phyloP scores from a whole-genome alignment of 1,140 invertebrate species.

The Pogonognathellus flavescens region DNA sequence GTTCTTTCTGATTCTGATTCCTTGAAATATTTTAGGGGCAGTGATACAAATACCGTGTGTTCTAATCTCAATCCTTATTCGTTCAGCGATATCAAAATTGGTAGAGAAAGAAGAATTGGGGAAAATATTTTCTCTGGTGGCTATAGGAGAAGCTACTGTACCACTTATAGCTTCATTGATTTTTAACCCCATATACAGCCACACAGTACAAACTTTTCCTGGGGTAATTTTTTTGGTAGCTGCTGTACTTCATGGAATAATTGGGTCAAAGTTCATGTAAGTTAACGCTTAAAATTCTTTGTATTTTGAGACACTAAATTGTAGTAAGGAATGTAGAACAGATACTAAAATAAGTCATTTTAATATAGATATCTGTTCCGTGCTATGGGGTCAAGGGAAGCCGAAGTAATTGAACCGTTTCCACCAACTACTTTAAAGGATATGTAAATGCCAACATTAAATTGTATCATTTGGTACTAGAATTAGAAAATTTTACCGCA shows the following conservation, averaged over 20 bases:
- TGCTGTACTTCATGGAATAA: not conserved
- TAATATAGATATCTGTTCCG: no score
- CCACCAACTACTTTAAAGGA: no score
- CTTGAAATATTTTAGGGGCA: not conserved
- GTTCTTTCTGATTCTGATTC: not conserved
- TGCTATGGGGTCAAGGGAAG: no score
- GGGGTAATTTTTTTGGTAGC: not conserved
- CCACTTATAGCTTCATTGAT: not conserved
- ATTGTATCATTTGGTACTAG: no score
- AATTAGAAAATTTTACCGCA: no score
- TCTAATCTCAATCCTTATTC: not conserved
- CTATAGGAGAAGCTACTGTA: conserved; percentile 14
- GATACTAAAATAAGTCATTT: no score
- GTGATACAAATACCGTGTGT: conserved; percentile 10
- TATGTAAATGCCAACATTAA: no score
- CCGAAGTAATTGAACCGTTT: no score
- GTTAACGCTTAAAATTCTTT: not conserved
- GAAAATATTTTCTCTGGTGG: not conserved
- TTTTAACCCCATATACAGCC: conserved; percentile 29
- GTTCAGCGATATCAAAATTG: conserved; percentile 18
- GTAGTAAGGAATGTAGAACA: no score
- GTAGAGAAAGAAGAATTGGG: conserved; percentile 3
- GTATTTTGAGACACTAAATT: no score
- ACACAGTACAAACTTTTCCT: not conserved
- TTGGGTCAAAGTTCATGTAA: conserved; percentile 5